These are phyloP conservation scores for Holothuria scabra DNA, from an alignment of 53 echinoderm and acorn worm genomes.

Conservation along the genomic window DNA sequence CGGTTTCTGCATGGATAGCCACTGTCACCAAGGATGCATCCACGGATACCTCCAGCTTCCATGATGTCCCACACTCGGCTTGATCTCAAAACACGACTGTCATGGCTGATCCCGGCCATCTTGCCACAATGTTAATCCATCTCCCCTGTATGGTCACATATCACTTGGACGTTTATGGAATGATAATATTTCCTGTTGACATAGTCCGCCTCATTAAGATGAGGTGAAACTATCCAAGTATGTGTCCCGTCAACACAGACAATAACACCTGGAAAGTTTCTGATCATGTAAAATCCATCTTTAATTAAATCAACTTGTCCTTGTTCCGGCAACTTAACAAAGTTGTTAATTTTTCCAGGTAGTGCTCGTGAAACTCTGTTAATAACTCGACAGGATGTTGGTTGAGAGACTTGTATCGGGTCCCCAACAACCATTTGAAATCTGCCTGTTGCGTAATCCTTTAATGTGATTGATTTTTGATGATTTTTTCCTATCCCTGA, in stretches of 20 bases:
- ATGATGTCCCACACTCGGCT: slow-evolving; percentile 4
- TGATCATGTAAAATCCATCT: background rate
- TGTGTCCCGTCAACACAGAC: slow-evolving; percentile 21
- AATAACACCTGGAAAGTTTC: background rate
- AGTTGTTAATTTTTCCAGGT: too few relatives aligned
- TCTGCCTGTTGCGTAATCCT: too few relatives aligned
- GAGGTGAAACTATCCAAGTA: background rate
- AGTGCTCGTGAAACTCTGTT: too few relatives aligned
- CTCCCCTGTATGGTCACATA: background rate
- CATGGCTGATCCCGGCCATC: slow-evolving; percentile 25
- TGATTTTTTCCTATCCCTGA: too few relatives aligned
- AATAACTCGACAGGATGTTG: too few relatives aligned
- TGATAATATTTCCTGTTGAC: slow-evolving; percentile 20
- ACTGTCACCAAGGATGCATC: slow-evolving; percentile 34
- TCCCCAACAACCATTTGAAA: too few relatives aligned
- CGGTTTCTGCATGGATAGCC: slow-evolving; percentile 29
- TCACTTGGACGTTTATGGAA: slow-evolving; percentile 14
- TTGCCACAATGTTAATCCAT: slow-evolving; percentile 32
- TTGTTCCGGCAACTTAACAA: too few relatives aligned
- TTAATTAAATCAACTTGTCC: too few relatives aligned
- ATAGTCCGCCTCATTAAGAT: background rate
- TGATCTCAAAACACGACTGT: slow-evolving; percentile 5
- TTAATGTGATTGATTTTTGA: too few relatives aligned
- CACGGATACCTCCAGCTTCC: background rate
- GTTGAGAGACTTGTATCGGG: too few relatives aligned